Evolutionary conservation across 1,140 invertebrate genomes (phyloP).

Genomic region (Orussus abietinus): DNA sequence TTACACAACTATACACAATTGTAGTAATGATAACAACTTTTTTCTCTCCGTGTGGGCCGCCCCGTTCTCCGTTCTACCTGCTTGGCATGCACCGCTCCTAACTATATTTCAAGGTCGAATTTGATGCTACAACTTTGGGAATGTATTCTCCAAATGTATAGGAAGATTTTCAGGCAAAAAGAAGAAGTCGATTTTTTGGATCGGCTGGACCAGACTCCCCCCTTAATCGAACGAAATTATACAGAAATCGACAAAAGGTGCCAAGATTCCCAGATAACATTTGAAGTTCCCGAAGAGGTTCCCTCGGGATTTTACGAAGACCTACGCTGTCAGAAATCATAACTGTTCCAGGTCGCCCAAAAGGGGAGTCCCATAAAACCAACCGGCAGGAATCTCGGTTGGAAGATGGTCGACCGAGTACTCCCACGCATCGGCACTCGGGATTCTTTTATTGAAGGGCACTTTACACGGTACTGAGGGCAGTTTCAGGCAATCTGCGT

Average conservation of each 20-base stretch:
- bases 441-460: slow-evolving; percentile 20
- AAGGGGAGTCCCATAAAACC: too few species aligned
- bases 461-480: slow-evolving; percentile 20
- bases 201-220: background rate
- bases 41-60: too few species aligned
- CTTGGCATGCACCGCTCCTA: background rate
- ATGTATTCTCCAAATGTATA: slow-evolving; percentile 1
- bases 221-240: slow-evolving; percentile 45
- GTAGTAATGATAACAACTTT: too few species aligned
- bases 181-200: slow-evolving; percentile 1
- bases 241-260: too few species aligned
- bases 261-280: too few species aligned
- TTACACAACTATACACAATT: too few species aligned
- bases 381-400: too few species aligned
- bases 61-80: slow-evolving; percentile 1
- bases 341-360: too few species aligned
- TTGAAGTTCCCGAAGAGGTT: too few species aligned
- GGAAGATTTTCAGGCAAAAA: slow-evolving; percentile 1
- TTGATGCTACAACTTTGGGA: background rate
- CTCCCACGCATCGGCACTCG: slow-evolving; percentile 23
- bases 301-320: too few species aligned
- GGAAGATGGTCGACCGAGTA: too few species aligned
- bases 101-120: slow-evolving; percentile 1
- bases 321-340: too few species aligned
- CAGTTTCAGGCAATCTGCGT: slow-evolving; percentile 23